A percentile compares a stretch with the other conserved stretches of the same genome.
phyloP scores from a whole-genome alignment of 2,888 invertebrate species.

The Eupeodes luniger region DNA sequence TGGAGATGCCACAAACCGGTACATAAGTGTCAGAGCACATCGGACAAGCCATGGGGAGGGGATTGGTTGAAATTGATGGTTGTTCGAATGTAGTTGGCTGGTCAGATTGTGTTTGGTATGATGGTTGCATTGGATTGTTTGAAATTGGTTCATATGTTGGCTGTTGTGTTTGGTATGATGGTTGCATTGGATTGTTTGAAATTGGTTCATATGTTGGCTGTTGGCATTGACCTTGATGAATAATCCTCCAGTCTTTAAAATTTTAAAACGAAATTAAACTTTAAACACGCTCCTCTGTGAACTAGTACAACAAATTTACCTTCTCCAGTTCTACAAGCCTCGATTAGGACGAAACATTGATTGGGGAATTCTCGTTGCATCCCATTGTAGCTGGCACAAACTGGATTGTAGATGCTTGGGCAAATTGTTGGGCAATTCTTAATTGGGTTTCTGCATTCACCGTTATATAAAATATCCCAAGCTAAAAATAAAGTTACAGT shows the following conservation, averaged over 20 bases:
- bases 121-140: too few species aligned
- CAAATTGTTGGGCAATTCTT: slow-evolving; percentile 37
- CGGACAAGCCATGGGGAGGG: slow-evolving; percentile 37
- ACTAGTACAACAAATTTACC: slow-evolving; percentile 4
- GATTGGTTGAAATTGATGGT: neutral
- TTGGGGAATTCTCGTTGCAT: slow-evolving; percentile 39
- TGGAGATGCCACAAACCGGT: slow-evolving; percentile 52
- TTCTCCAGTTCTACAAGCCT: slow-evolving; percentile 22
- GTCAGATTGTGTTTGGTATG: neutral
- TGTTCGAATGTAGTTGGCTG: neutral
- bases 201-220: neutral
- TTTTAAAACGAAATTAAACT: neutral
- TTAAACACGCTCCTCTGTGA: neutral
- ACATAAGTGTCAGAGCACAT: neutral
- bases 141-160: too few species aligned
- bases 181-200: too few species aligned
- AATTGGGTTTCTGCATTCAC: slow-evolving; percentile 28
- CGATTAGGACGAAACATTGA: slow-evolving; percentile 12
- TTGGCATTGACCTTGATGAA: slow-evolving; percentile 39
- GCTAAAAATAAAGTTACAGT: slow-evolving; percentile 2
- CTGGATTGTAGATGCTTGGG: slow-evolving; percentile 31
- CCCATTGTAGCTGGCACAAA: slow-evolving; percentile 49
- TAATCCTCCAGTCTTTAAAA: slow-evolving; percentile 41
- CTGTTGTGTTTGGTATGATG: too few species aligned
- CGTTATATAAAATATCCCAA: slow-evolving; percentile 52